Conservation (phyloP, 2,113 vertebrate genomes). For the Anarhynchus alexandrinus region DNA sequence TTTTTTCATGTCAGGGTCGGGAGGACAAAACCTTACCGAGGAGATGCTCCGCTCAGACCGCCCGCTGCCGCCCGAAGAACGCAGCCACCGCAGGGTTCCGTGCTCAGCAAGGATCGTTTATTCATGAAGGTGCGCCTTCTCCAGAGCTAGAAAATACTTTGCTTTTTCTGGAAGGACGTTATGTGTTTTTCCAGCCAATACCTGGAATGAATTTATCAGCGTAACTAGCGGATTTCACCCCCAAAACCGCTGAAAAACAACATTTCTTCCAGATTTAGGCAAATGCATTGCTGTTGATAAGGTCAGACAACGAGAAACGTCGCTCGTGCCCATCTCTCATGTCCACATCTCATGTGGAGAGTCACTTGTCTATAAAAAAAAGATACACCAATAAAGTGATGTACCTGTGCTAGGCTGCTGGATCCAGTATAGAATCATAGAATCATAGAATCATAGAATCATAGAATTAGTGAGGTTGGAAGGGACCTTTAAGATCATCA, state of each 20-base stretch:
- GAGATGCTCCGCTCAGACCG: background rate
- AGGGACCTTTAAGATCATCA: too few species aligned
- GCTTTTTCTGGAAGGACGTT: background rate
- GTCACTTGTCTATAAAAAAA: background rate
- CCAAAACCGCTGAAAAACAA: background rate
- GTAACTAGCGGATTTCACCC: background rate
- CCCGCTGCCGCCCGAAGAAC: background rate
- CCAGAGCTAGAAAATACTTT: background rate
- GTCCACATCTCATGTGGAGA: fast-evolving
- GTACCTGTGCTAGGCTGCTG: background rate
- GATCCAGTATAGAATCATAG: too few species aligned
- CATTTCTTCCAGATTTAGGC: background rate
- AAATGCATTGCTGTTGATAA: background rate
- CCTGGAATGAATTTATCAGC: background rate
- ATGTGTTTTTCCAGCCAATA: background rate
- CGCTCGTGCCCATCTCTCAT: background rate
- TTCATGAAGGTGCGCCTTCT: background rate
- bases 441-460: too few species aligned
- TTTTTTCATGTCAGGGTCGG: background rate
- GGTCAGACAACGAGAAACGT: background rate
- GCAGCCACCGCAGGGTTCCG: fast-evolving
- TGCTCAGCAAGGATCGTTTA: background rate
- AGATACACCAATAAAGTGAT: fast-evolving
- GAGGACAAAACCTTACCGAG: background rate
- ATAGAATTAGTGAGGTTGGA: too few species aligned